These are phyloP conservation scores for Elysia chlorotica DNA, from an alignment of 1,140 invertebrate species.

Conservation along the genomic window DNA sequence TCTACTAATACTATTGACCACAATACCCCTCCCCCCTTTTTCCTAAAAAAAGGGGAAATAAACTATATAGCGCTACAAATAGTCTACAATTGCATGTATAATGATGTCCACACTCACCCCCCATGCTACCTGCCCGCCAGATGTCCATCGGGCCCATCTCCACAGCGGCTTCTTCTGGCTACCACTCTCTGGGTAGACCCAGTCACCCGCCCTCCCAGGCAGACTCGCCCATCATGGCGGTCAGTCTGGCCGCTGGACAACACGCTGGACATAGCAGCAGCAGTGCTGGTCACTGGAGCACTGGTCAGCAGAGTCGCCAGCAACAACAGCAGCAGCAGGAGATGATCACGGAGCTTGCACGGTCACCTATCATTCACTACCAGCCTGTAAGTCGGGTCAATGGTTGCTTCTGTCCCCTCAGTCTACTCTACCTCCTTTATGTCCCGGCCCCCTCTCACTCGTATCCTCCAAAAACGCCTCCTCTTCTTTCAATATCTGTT, in stretches of 20 bases:
- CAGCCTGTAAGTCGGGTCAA: constrained; percentile 21
- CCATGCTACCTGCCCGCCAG: constrained; percentile 36
- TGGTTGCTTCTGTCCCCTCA: neutral
- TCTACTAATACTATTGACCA: too few species aligned
- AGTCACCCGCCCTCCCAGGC: constrained; percentile 88
- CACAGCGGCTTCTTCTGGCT: constrained; percentile 84
- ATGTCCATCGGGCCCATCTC: constrained; percentile 77
- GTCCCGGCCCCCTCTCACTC: too few species aligned
- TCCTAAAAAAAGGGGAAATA: neutral
- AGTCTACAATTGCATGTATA: neutral
- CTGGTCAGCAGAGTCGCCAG: too few species aligned
- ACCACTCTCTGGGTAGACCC: constrained; percentile 90
- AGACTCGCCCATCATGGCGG: constrained; percentile 73
- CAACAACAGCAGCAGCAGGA: too few species aligned
- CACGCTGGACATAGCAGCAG: too few species aligned
- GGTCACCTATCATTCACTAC: constrained; percentile 32
- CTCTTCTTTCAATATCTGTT: too few species aligned
- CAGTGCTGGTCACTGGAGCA: constrained; percentile 4
- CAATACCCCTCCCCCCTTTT: too few species aligned
- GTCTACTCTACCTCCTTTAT: neutral
- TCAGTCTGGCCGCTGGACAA: too few species aligned
- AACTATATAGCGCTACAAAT: neutral
- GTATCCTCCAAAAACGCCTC: too few species aligned
- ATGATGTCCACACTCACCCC: neutral
- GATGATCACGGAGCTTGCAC: constrained; percentile 37